phyloP scores from a whole-genome alignment of 1,140 invertebrate genomes.

The Drosophila mauritiana region DNA sequence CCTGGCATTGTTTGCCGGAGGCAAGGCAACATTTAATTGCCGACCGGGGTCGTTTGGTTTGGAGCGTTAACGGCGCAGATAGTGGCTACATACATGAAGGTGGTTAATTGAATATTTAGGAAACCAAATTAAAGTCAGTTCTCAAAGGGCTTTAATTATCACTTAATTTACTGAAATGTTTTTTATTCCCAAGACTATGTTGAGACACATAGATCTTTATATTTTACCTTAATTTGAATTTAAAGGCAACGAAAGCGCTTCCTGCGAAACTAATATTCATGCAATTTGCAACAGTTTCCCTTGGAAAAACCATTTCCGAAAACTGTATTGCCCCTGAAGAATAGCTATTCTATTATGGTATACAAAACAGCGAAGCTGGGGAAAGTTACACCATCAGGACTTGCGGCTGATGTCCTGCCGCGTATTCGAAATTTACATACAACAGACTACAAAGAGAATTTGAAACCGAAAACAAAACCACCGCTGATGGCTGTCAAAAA shows the following conservation, averaged over 20 bases:
- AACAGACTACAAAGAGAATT: constrained; percentile 26
- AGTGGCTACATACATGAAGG: constrained; percentile 16
- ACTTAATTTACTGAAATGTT: neutral
- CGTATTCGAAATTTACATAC: constrained; percentile 39
- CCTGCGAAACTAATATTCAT: constrained; percentile 1
- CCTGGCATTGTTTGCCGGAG: constrained; percentile 17
- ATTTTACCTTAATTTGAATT: too few species aligned
- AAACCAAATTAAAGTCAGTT: constrained; percentile 40
- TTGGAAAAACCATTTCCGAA: constrained; percentile 5
- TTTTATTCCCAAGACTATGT: too few species aligned
- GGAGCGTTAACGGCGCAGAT: neutral
- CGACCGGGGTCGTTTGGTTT: constrained; percentile 28
- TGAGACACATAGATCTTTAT: too few species aligned
- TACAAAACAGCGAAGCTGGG: constrained; percentile 2
- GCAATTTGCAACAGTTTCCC: neutral
- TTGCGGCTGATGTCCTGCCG: constrained; percentile 25
- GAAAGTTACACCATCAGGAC: neutral
- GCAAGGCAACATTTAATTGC: constrained; percentile 62
- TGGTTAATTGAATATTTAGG: constrained; percentile 68
- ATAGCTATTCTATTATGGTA: too few species aligned
- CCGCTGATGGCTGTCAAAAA: constrained; percentile 53
- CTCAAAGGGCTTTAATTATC: neutral
- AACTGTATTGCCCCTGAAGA: too few species aligned
- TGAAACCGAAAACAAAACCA: constrained; percentile 21
- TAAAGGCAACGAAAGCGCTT: too few species aligned